Conservation (phyloP, 2,797 vertebrate genomes). For the Poecilia picta region DNA sequence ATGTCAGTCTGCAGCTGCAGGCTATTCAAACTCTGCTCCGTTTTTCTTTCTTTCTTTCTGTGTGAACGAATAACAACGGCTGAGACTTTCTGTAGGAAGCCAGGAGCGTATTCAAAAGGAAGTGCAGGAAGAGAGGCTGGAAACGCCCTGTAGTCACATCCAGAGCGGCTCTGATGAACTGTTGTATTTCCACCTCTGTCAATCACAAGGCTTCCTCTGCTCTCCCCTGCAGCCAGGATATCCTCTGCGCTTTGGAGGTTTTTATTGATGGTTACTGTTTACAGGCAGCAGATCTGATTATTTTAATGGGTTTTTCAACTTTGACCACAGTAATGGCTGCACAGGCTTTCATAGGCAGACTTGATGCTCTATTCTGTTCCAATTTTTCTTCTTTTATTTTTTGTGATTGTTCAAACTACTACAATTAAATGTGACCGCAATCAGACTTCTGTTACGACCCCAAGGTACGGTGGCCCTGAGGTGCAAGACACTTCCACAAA, state of each 20-base stretch:
- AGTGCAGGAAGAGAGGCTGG: conserved; percentile 66
- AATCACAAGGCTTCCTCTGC: conserved; percentile 36
- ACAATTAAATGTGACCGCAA: background rate
- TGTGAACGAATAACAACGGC: conserved; percentile 2
- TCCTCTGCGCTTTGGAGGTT: conserved; percentile 46
- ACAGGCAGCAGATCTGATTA: background rate
- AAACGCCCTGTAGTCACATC: conserved; percentile 61
- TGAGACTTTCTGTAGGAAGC: conserved; percentile 46
- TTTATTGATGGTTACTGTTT: conserved; percentile 1
- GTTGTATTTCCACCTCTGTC: conserved; percentile 33
- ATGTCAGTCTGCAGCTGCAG: conserved; percentile 42
- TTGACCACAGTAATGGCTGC: background rate
- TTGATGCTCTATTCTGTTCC: background rate
- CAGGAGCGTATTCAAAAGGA: conserved; percentile 47
- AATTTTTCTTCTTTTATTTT: background rate
- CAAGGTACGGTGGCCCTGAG: no score
- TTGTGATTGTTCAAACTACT: background rate
- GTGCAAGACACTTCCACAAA: no score
- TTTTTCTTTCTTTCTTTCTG: conserved; percentile 2
- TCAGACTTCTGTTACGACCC: no score
- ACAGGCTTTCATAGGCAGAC: background rate
- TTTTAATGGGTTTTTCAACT: background rate
- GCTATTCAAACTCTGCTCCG: conserved; percentile 6
- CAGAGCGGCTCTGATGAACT: conserved; percentile 16
- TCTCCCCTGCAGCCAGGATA: conserved; percentile 54